Conservation (phyloP, 1,140 invertebrate species). For the Neodiprion virginianus region DNA sequence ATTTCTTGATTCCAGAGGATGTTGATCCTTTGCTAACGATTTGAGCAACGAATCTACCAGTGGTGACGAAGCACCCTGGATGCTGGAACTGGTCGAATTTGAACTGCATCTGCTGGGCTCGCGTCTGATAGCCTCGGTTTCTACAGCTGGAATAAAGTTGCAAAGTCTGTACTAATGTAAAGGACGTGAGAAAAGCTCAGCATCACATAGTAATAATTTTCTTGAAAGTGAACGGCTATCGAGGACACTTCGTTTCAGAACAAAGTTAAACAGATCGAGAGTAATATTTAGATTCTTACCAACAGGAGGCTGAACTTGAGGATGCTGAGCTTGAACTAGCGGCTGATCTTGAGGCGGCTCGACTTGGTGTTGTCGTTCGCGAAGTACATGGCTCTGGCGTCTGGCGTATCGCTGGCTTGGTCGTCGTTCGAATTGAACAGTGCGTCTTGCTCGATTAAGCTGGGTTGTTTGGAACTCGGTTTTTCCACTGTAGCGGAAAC, state of each 20-base stretch:
- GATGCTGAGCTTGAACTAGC: constrained; percentile 29
- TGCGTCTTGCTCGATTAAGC: constrained; percentile 84
- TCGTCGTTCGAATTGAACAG: constrained; percentile 93
- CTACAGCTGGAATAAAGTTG: constrained; percentile 43
- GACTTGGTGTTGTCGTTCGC: constrained; percentile 73
- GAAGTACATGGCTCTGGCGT: constrained; percentile 82
- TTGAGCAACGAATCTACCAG: constrained; percentile 65
- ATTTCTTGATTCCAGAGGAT: constrained; percentile 62
- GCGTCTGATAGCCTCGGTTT: constrained; percentile 60
- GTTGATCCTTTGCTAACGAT: constrained; percentile 65
- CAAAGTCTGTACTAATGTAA: background rate
- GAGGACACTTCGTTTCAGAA: constrained; percentile 28
- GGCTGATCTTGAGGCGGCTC: constrained; percentile 41
- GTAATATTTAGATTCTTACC: constrained; percentile 20
- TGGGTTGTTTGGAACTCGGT: constrained; percentile 97
- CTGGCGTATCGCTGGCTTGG: constrained; percentile 96
- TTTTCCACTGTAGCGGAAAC: constrained; percentile 92
- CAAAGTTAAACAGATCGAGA: constrained; percentile 10
- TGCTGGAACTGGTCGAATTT: constrained; percentile 50
- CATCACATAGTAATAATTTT: background rate
- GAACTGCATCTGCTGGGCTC: constrained; percentile 63
- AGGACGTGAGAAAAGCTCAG: background rate
- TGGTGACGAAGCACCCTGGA: constrained; percentile 48
- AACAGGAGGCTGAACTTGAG: constrained; percentile 18
- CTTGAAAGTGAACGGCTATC: background rate